Conservation (phyloP, 2,888 invertebrate species). For the Camptogramma bilineatum region DNA sequence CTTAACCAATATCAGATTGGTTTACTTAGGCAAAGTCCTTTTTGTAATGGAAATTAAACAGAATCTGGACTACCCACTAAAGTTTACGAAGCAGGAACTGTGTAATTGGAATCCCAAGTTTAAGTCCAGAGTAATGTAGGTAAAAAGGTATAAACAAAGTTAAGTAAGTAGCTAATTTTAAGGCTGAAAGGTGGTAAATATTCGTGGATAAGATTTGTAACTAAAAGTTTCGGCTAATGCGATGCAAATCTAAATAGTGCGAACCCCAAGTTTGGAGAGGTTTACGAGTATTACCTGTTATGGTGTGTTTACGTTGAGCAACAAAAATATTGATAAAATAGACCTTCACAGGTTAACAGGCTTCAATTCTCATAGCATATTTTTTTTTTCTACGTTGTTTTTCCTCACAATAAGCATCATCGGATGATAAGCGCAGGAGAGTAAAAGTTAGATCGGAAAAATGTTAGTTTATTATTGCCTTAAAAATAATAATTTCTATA, state of each 20-base stretch:
- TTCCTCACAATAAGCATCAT: too few species aligned
- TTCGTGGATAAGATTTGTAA: neutral
- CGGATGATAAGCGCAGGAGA: too few species aligned
- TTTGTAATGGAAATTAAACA: neutral
- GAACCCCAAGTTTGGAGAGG: neutral
- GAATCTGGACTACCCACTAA: neutral
- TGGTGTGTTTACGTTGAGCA: neutral
- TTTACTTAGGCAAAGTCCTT: neutral
- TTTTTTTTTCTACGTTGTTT: too few species aligned
- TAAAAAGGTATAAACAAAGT: neutral
- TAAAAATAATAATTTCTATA: too few species aligned
- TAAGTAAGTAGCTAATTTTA: neutral
- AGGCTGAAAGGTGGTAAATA: neutral
- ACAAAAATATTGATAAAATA: neutral
- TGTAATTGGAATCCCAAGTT: neutral
- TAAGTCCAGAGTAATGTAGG: neutral
- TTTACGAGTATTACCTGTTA: neutral
- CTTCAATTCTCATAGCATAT: neutral
- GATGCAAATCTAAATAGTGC: neutral
- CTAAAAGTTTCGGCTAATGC: neutral
- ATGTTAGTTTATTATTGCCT: too few species aligned
- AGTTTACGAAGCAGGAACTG: conserved; percentile 1
- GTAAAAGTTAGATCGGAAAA: too few species aligned
- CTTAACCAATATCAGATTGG: neutral
- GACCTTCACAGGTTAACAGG: neutral